Base-by-base conservation (phyloP, 2,888 invertebrate genomes). In the Adela reaumurella region DNA sequence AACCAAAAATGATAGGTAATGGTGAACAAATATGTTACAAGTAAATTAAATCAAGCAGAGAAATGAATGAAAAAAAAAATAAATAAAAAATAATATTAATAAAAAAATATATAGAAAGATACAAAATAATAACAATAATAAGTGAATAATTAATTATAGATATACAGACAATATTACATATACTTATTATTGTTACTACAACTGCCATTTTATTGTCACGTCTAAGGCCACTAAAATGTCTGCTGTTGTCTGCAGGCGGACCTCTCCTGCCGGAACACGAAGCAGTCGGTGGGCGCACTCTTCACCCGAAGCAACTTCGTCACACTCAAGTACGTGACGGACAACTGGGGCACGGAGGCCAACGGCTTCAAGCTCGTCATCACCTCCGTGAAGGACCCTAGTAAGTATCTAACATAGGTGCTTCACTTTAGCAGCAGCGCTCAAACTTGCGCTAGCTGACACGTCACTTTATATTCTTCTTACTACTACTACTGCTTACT, bases 241-340 rank as follows among this genome's bases (percentile, higher is more conserved):
- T n/a, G n/a, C n/a, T n/a, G n/a, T 24, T 63, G 63, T 56, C 81
- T 82, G 20, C 85, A 95, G 94, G 90, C 88, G 64, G 93, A 94
- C 73, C 83, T 95, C 58, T 92, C 94, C 53, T 95, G 95, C 78
- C 88, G 91, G 58, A 92, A 94, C 79, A 94, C 94, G 58, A 90
- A 90, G 71, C 88, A 91, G 77, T 88, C 88, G 60, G 88, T 94
- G 55, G 92, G 92, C 55, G 89, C 90, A 59, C 87, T 94, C 73
- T 91, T 92, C 78, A 95, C 94, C 51, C 85, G 92, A 64, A 93
- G 94, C 68, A 95, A 94, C 83, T 94, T 92, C 78, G 92, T 95
- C 64, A 95, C 94, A 48, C 84, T 95, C 59, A 93, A 92, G 74
- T 95, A 94, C 81, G 90, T 92, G 64, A 94, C 95, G 47, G 94